Evolutionary conservation across 1,140 invertebrate species (phyloP).

Genomic region (Bombus consobrinus): DNA sequence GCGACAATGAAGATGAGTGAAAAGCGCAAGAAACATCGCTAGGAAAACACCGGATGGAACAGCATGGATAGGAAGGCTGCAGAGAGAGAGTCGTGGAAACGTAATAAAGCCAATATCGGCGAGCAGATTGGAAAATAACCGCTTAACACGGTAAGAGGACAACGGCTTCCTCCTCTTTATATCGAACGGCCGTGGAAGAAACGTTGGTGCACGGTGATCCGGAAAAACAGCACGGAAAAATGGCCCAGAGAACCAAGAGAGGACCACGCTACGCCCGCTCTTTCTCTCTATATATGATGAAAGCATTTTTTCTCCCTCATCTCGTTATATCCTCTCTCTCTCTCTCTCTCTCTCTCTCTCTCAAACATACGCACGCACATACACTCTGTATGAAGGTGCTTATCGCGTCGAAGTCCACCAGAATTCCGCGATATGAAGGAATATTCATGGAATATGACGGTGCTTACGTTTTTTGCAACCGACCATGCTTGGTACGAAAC

Average conservation of each 20-base stretch:
- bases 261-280: neutral
- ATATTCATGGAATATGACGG: conserved; percentile 20
- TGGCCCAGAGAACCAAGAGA: neutral
- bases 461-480: neutral
- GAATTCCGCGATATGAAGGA: neutral
- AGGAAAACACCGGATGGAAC: neutral
- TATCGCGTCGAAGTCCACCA: neutral
- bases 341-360: neutral
- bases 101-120: conserved; percentile 70
- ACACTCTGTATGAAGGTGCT: neutral
- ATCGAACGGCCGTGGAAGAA: neutral
- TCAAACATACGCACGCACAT: too few relatives aligned
- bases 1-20: conserved; percentile 46
- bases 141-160: conserved; percentile 52
- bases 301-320: neutral
- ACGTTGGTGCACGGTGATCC: conserved; percentile 9
- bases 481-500: neutral
- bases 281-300: neutral
- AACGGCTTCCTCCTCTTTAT: conserved; percentile 35
- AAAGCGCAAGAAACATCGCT: conserved; percentile 21
- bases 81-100: conserved; percentile 28
- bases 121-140: conserved; percentile 68
- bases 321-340: neutral
- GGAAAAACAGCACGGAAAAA: conserved; percentile 27
- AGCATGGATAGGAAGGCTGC: neutral